A percentile compares a stretch with the other conserved stretches of the same genome.
phyloP scores from a whole-genome alignment of 2,888 invertebrate species.

The Nowickia ferox region DNA sequence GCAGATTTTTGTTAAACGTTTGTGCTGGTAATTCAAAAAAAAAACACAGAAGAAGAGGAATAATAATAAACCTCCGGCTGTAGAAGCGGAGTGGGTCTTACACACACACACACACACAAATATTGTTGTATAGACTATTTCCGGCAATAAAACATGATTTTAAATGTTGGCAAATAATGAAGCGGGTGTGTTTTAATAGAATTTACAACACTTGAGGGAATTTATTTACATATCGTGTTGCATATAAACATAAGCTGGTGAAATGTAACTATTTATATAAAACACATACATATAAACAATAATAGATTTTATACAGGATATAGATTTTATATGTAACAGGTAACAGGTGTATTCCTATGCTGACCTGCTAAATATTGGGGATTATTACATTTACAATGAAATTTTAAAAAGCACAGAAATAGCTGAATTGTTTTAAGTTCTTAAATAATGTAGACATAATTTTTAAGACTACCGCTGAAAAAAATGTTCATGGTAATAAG shows the following conservation, averaged over 20 bases:
- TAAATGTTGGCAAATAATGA: slow-evolving; percentile 61
- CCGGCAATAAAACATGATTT: slow-evolving; percentile 62
- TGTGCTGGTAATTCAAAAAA: slow-evolving; percentile 29
- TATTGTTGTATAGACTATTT: slow-evolving; percentile 12
- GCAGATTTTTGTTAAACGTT: slow-evolving; percentile 58
- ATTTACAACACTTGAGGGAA: slow-evolving; percentile 60
- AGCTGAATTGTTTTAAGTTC: too few species aligned
- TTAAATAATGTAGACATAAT: too few species aligned
- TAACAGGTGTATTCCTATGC: neutral
- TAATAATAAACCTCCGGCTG: neutral
- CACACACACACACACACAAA: neutral
- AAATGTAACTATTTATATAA: slow-evolving; percentile 7
- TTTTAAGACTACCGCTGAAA: too few species aligned
- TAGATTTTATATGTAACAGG: neutral
- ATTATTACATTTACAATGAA: too few species aligned
- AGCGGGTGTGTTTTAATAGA: slow-evolving; percentile 57
- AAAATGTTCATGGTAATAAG: too few species aligned
- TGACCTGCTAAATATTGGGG: neutral
- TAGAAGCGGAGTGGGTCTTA: neutral
- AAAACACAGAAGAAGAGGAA: neutral
- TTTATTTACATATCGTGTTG: slow-evolving; percentile 32
- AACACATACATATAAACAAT: neutral
- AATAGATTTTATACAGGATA: slow-evolving; percentile 17
- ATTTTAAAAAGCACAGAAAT: too few species aligned
- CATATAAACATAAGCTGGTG: slow-evolving; percentile 9